Base-by-base conservation (phyloP, 2,888 invertebrate species). In the Megaustenia siamemsis region DNA sequence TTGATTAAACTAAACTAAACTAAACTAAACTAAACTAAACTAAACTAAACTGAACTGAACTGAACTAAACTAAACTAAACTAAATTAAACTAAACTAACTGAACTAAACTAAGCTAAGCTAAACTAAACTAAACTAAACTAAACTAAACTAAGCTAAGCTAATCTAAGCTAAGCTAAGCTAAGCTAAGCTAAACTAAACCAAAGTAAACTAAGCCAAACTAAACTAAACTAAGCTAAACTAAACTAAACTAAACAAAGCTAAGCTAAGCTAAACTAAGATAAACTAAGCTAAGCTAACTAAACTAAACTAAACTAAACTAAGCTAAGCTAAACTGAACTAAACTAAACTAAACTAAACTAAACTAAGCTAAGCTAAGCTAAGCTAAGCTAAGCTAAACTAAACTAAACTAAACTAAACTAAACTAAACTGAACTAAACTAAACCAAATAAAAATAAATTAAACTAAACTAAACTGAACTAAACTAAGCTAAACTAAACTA, bases 191-290 rank as follows among this genome's bases (percentile, higher is more conserved):
- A 69, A 21, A 28, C n/a, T n/a, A 66, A 66, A 66, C 66, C 32
- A 66, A 66, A 28, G 15, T n/a, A 66, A 66, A 28, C 24, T 66
- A 66, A 21, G n/a, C n/a, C 32, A 66, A 66, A 66, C 66, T n/a
- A 66, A 66, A 66, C n/a, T n/a, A 28, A 66, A 66, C n/a, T 24
- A 66, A 21, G n/a, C 66, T n/a, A 66, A 66, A 28, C 66, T n/a
- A 66, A 66, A 28, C n/a, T n/a, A 66, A 12, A 66, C 66, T 66
- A 66, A 21, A n/a, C n/a, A n/a, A n/a, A n/a, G n/a, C n/a, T n/a
- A n/a, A n/a, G n/a, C n/a, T n/a, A n/a, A n/a, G n/a, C n/a, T n/a
- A n/a, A n/a, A n/a, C n/a, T n/a, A n/a, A n/a, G n/a, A n/a, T n/a
- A n/a, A n/a, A n/a, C n/a, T 21, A 12, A 21, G n/a, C 66, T n/a